Conservation (phyloP, 2,888 invertebrate genomes). For the Zele albiditarsus region DNA sequence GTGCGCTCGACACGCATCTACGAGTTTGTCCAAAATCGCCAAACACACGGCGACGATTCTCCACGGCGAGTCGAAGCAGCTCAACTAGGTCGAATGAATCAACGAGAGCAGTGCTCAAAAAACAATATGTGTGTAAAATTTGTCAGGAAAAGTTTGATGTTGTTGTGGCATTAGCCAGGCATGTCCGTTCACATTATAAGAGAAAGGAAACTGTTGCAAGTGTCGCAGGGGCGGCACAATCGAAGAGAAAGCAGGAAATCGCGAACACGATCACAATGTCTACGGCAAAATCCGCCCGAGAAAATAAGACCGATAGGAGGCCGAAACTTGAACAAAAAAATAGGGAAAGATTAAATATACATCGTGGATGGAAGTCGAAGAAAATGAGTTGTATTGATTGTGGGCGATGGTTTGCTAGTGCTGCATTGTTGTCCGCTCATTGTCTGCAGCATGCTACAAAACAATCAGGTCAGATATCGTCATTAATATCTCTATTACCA, state of each 20-base stretch:
- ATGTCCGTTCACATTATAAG: slow-evolving; percentile 56
- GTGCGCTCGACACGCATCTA: slow-evolving; percentile 62
- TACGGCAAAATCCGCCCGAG: not conserved
- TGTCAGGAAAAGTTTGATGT: slow-evolving; percentile 68
- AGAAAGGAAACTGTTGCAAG: slow-evolving; percentile 1
- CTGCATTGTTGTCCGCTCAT: slow-evolving; percentile 61
- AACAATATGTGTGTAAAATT: slow-evolving; percentile 66
- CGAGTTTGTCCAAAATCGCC: slow-evolving; percentile 64
- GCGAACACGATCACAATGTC: not conserved
- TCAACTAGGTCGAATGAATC: slow-evolving; percentile 38
- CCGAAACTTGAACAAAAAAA: slow-evolving; percentile 29
- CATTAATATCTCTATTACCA: too few species aligned
- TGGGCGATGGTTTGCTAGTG: slow-evolving; percentile 65
- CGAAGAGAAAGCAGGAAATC: not conserved
- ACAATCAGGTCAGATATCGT: slow-evolving; percentile 61
- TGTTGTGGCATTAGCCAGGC: slow-evolving; percentile 66
- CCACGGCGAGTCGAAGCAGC: slow-evolving; percentile 35
- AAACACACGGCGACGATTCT: slow-evolving; percentile 48
- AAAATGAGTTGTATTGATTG: slow-evolving; percentile 64
- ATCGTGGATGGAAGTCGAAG: slow-evolving; percentile 58
- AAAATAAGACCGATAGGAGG: slow-evolving; percentile 34
- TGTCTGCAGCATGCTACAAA: slow-evolving; percentile 66
- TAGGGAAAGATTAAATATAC: slow-evolving; percentile 45
- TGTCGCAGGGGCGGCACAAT: not conserved
- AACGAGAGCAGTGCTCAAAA: slow-evolving; percentile 42